Evolutionary conservation across 1,140 invertebrate species (phyloP).

Genomic region (Asobara japonica): DNA sequence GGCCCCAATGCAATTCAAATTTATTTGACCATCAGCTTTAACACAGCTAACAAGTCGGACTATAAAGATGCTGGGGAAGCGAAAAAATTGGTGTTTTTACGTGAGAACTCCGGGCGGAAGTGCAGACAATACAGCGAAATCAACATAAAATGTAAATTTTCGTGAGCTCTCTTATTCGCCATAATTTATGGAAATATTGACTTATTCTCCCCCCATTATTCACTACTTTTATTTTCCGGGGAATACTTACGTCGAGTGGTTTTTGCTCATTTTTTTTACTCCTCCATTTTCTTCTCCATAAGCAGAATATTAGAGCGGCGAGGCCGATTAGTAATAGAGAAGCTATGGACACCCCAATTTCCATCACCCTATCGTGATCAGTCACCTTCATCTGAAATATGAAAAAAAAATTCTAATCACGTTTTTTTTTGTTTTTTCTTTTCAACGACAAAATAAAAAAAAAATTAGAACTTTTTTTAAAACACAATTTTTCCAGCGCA

Average conservation of each 20-base stretch:
- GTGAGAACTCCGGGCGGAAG: no score
- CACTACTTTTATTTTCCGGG: constrained; percentile 8
- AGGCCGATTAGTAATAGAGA: constrained; percentile 50
- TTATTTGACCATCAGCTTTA: no score
- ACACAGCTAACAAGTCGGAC: no score
- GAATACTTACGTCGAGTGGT: constrained; percentile 45
- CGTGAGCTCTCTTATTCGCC: constrained; percentile 39
- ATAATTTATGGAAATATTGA: neutral
- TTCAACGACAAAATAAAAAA: no score
- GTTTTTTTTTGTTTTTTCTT: constrained; percentile 16
- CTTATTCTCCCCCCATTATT: neutral
- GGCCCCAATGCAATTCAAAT: no score
- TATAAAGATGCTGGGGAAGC: no score
- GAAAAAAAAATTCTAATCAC: neutral
- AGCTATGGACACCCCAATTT: constrained; percentile 54
- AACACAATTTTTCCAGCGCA: no score
- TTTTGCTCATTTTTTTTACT: constrained; percentile 48
- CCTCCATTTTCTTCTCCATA: constrained; percentile 47
- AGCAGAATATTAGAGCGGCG: constrained; percentile 48
- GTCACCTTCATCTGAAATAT: constrained; percentile 48
- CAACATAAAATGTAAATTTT: constrained; percentile 20
- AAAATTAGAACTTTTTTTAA: neutral
- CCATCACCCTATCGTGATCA: constrained; percentile 52
- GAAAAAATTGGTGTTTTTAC: no score
- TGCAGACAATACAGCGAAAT: no score